phyloP scores from a whole-genome alignment of 2,888 invertebrate species.

The Scaptomyza caliginosa region DNA sequence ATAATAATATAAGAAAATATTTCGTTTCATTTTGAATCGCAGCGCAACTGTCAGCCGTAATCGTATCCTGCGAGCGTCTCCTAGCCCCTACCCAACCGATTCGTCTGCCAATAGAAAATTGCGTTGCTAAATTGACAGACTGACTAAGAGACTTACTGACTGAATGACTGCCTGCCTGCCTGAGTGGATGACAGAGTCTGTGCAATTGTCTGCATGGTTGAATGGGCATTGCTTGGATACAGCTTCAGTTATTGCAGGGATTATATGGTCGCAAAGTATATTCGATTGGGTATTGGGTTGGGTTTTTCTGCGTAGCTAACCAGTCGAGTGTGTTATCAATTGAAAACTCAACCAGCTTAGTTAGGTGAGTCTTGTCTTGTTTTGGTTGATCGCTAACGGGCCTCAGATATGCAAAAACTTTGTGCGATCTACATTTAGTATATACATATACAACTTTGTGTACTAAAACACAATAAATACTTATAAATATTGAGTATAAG shows the following conservation, averaged over 20 bases:
- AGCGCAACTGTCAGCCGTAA: conserved; percentile 16
- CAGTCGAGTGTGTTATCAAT: conserved; percentile 77
- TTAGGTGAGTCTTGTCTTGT: conserved; percentile 37
- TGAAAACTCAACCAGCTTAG: conserved; percentile 62
- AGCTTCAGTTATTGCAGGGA: conserved; percentile 23
- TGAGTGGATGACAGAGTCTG: conserved; percentile 38
- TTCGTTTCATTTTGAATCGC: conserved; percentile 33
- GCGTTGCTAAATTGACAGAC: conserved; percentile 57
- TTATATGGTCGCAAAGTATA: not conserved
- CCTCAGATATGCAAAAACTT: not conserved
- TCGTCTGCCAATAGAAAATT: conserved; percentile 75
- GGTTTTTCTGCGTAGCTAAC: conserved; percentile 16
- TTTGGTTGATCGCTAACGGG: conserved; percentile 8
- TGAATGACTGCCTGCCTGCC: not conserved
- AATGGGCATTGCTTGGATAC: conserved; percentile 61
- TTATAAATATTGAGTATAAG: too few species aligned
- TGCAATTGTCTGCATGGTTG: conserved; percentile 71
- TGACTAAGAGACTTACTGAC: conserved; percentile 15
- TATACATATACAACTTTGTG: too few species aligned
- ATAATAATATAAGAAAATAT: conserved; percentile 45
- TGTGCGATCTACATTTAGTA: not conserved
- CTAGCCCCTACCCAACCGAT: conserved; percentile 9
- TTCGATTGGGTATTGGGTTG: not conserved
- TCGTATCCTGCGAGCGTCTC: conserved; percentile 15
- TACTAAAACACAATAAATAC: too few species aligned